Percentiles rank a stretch among this genome's conserved stretches.
Conservation (phyloP, 1,140 invertebrate species). For the Agrilus planipennis region DNA sequence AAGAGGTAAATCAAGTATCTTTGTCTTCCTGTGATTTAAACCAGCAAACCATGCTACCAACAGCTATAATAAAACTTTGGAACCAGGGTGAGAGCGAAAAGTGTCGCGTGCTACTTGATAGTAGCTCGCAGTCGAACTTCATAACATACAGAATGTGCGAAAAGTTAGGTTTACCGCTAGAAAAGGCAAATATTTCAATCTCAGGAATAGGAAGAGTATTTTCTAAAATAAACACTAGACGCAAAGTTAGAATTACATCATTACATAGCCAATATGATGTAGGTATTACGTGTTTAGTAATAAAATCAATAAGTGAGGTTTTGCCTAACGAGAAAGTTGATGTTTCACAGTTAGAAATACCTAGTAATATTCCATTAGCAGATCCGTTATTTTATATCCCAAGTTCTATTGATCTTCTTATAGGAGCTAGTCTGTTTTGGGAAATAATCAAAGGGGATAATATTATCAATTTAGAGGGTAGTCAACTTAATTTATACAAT, state of each 20-base stretch:
- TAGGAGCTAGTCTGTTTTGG: not conserved
- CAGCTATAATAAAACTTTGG: not conserved
- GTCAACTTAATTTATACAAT: not conserved
- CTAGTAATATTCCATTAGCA: not conserved
- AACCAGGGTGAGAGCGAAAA: not conserved
- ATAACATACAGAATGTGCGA: not conserved
- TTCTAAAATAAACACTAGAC: not conserved
- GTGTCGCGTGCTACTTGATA: not conserved
- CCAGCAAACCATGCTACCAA: not conserved
- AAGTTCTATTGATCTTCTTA: not conserved
- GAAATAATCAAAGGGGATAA: not conserved
- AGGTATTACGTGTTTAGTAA: not conserved
- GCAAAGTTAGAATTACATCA: not conserved
- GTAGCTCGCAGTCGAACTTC: not conserved
- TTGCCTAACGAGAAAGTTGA: not conserved
- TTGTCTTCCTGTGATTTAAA: not conserved
- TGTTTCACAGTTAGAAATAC: not conserved
- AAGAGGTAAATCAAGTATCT: not conserved
- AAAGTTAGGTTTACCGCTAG: not conserved
- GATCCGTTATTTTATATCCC: not conserved
- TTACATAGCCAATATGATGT: not conserved
- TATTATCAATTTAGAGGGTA: not conserved
- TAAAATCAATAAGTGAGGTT: not conserved
- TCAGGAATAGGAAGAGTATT: not conserved
- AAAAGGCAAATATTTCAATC: not conserved